A percentile compares a stretch with the other conserved stretches of the same genome.
phyloP scores from a whole-genome alignment of 1,140 invertebrate genomes.

The Physella acuta region DNA sequence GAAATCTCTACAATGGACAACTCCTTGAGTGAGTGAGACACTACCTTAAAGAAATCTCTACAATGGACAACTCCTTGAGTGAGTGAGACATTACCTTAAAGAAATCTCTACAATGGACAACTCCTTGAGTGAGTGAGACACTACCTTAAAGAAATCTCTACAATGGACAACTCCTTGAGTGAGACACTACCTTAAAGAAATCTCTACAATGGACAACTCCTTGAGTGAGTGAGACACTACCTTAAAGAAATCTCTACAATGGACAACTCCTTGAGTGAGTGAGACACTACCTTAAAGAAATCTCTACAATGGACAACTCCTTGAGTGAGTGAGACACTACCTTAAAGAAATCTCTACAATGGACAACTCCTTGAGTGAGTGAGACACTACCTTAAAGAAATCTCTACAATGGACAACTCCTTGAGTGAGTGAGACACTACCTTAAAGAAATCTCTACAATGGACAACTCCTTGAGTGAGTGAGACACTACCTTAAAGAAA shows the following conservation, averaged over 20 bases:
- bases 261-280: constrained; percentile 78
- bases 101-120: constrained; percentile 78
- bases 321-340: constrained; percentile 71
- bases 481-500: constrained; percentile 81
- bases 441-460: constrained; percentile 80
- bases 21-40: constrained; percentile 73
- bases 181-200: constrained; percentile 81
- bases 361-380: constrained; percentile 78
- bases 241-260: constrained; percentile 80
- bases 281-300: constrained; percentile 81
- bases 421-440: constrained; percentile 71
- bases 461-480: constrained; percentile 78
- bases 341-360: constrained; percentile 80
- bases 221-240: constrained; percentile 71
- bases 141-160: constrained; percentile 77
- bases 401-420: constrained; percentile 81
- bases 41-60: constrained; percentile 77
- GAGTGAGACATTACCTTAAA: too few species aligned
- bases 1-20: constrained; percentile 78
- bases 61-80: constrained; percentile 80
- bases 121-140: constrained; percentile 73
- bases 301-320: constrained; percentile 81
- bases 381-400: constrained; percentile 81
- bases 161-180: constrained; percentile 80
- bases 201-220: constrained; percentile 81